phyloP scores from a whole-genome alignment of 2,113 vertebrate genomes.

The Chaetorhynchus papuensis region DNA sequence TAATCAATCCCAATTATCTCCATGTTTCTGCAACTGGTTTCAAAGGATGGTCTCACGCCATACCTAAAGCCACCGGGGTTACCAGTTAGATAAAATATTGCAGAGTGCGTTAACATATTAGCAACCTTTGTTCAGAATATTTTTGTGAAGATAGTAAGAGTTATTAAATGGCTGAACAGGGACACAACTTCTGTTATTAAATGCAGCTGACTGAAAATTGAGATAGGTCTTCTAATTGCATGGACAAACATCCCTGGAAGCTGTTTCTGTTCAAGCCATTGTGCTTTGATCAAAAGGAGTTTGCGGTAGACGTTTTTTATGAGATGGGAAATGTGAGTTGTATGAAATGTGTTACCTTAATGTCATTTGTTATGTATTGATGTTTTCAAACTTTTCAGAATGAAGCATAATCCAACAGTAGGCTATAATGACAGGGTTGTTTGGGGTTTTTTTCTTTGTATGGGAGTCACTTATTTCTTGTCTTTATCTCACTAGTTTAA shows the following conservation, averaged over 20 bases:
- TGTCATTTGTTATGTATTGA: background rate
- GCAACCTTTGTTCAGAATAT: conserved; percentile 13
- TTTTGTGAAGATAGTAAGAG: background rate
- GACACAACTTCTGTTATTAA: conserved; percentile 1
- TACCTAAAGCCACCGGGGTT: background rate
- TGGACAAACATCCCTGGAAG: conserved; percentile 7
- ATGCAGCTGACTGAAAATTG: conserved; percentile 5
- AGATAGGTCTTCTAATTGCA: conserved; percentile 24
- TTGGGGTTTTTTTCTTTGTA: background rate
- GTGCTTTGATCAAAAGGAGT: conserved; percentile 10
- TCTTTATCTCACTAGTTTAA: background rate
- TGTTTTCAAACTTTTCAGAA: background rate
- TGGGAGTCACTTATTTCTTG: background rate
- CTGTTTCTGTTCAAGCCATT: background rate
- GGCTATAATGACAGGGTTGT: background rate
- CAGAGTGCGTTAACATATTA: background rate
- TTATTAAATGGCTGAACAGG: background rate
- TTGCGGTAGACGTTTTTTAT: background rate
- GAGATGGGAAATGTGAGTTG: background rate
- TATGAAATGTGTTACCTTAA: background rate
- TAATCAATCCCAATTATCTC: conserved; percentile 38
- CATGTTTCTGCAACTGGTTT: background rate
- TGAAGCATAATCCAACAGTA: background rate
- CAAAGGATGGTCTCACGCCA: background rate
- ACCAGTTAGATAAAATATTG: conserved; percentile 25